Base-by-base conservation (phyloP, 1,140 invertebrate genomes). In the Panulirus ornatus region DNA sequence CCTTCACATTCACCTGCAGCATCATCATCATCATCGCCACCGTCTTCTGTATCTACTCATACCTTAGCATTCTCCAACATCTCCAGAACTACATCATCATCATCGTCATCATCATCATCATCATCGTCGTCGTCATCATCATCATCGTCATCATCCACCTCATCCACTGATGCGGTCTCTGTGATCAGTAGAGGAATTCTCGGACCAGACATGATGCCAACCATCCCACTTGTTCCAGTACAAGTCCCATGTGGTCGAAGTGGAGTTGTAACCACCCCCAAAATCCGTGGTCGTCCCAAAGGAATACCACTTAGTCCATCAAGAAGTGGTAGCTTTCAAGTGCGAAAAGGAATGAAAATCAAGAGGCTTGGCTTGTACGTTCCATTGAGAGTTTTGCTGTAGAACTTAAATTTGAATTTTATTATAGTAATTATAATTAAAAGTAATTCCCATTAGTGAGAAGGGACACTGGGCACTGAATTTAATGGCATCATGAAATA, bases 121-220 rank as follows among this genome's bases (percentile, higher is more conserved):
- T 47, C 44, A 47, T 47, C 44, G 14, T 47, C 44, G 14, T 47
- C 44, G 14, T 47, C 44, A 47, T 27, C n/a, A 27, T 58, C 54
- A 58, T 9, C 51, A 58, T 54, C 51, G n/a, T 54, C 51, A 54
- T 63, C 58, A 63, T 63, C 58, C 2, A 19, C n/a, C n/a, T 3
- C 19, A 38, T 63, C n/a, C 54, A 54, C 40, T 54, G 84, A 85
- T 34, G 36, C 76, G 47, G 58, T 42, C 2, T 91, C 78, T 22
- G 54, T 63, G 11, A 34, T 81, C 36, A 90, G 76, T 51, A 92
- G 54, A 36, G 79, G 40, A 27, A 22, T 78, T 27, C 14, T 91
- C 3, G 78, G 75, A 27, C 75, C 82, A 27, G 92, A 92, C 54
- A 92, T 92, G 92, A 92, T 92, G 92, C 92, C 92, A 1, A 92